These are phyloP conservation scores for Tetrax tetrax DNA, from an alignment of 2,113 vertebrate genomes.

Conservation along the genomic window DNA sequence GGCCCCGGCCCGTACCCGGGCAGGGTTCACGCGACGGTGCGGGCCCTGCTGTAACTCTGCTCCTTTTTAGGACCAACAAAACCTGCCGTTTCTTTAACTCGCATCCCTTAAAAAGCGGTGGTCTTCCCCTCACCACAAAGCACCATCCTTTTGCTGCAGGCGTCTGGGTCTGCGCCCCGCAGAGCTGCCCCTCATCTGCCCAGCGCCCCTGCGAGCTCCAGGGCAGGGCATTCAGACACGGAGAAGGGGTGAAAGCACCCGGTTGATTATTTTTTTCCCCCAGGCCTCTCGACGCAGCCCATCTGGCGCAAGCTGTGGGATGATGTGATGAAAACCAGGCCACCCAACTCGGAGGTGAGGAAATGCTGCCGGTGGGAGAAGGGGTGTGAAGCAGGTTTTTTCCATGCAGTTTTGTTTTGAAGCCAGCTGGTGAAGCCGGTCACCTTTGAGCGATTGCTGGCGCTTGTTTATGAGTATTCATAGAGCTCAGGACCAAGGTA, in stretches of 20 bases:
- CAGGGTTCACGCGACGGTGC: accelerated
- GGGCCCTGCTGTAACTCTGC: no score
- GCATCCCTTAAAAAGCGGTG: accelerated
- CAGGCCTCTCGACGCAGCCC: conserved; percentile 85
- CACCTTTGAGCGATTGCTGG: accelerated
- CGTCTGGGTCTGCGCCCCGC: background rate
- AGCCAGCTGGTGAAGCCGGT: background rate
- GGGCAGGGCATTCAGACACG: accelerated
- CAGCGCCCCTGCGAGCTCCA: accelerated
- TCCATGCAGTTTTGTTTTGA: background rate
- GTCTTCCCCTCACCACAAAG: accelerated
- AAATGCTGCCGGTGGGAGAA: background rate
- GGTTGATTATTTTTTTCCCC: background rate
- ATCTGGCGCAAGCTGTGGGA: conserved; percentile 82
- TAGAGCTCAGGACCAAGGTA: accelerated
- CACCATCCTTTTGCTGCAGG: background rate
- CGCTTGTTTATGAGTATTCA: accelerated
- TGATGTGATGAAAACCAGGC: conserved; percentile 81
- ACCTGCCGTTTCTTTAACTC: background rate
- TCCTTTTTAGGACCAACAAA: background rate
- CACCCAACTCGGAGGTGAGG: conserved; percentile 79
- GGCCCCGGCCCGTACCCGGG: accelerated
- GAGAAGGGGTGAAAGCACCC: background rate
- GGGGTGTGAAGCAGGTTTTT: accelerated
- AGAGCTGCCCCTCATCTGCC: background rate